Evolutionary conservation across 2,113 vertebrate species (phyloP).

Genomic region (Tamias sibiricus): DNA sequence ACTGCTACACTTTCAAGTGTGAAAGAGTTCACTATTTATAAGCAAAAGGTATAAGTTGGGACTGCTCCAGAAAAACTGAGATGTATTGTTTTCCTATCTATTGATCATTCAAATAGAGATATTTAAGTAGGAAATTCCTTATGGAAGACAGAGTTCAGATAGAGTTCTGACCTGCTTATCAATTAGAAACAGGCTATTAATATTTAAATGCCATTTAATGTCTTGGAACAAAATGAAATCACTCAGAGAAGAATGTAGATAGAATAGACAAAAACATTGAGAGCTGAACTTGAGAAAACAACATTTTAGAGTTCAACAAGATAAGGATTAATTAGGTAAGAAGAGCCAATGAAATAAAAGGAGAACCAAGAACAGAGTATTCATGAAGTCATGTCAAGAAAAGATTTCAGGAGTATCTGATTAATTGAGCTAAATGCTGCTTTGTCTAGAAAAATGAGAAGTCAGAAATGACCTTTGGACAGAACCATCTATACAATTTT

Average conservation of each 20-base stretch:
- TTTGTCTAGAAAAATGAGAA: conserved; percentile 3
- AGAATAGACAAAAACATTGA: neutral
- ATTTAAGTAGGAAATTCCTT: neutral
- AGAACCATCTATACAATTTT: neutral
- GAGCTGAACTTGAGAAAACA: neutral
- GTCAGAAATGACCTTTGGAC: neutral
- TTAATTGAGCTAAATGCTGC: neutral
- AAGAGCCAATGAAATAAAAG: neutral
- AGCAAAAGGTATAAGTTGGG: neutral
- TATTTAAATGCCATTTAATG: conserved; percentile 38
- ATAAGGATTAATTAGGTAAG: neutral
- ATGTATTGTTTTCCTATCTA: neutral
- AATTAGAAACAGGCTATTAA: neutral
- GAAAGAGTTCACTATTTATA: neutral
- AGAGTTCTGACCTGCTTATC: neutral
- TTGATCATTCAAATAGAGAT: conserved; percentile 15
- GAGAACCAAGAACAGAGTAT: neutral
- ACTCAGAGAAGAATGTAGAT: neutral
- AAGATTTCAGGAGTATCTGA: neutral
- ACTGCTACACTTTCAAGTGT: neutral
- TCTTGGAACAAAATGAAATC: conserved; percentile 33
- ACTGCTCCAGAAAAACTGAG: neutral
- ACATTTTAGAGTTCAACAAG: neutral
- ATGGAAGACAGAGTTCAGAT: neutral
- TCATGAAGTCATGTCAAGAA: neutral